Percentiles rank a stretch among this genome's conserved stretches.
Evolutionary conservation across 2,797 vertebrate genomes (phyloP).

Genomic region (Cyclopterus lumpus): DNA sequence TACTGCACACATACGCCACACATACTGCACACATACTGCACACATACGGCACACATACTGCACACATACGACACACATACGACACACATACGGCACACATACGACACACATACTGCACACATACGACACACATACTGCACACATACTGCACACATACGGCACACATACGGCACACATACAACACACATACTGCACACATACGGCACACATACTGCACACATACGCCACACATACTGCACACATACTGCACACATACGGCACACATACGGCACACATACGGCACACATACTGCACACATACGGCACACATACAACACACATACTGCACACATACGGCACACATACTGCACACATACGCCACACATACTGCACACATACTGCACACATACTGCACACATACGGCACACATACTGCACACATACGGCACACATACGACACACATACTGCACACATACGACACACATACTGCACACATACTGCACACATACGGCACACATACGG

Average conservation of each 20-base stretch:
- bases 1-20: not conserved
- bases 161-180: not conserved
- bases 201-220: not conserved
- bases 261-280: not conserved
- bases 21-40: slow-evolving; percentile 4
- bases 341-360: not conserved
- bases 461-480: slow-evolving; percentile 3
- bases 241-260: not conserved
- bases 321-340: not conserved
- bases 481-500: not conserved
- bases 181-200: not conserved
- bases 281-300: not conserved
- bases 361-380: slow-evolving; percentile 2
- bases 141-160: not conserved
- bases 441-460: not conserved
- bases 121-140: not conserved
- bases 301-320: not conserved
- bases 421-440: too few species aligned
- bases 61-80: not conserved
- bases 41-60: too few species aligned
- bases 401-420: not conserved
- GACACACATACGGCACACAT: not conserved
- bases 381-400: not conserved
- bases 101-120: slow-evolving; percentile 8
- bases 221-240: not conserved